A percentile compares a stretch with the other conserved stretches of the same genome.
Evolutionary conservation across 1,140 invertebrate genomes (phyloP).

Genomic region (Leucophenga varia): DNA sequence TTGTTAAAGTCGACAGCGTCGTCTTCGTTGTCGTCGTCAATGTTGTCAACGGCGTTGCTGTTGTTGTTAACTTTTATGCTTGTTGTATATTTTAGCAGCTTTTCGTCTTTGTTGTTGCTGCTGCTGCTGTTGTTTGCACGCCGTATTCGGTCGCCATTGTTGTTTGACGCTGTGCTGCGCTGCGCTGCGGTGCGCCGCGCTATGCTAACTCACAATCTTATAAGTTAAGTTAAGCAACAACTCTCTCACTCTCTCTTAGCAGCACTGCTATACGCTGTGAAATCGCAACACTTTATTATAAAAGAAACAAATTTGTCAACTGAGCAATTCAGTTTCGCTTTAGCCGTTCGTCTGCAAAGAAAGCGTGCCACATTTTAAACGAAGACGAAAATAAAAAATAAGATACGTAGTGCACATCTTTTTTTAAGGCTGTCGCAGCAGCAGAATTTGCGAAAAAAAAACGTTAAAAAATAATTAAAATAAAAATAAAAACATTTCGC

Average conservation of each 20-base stretch:
- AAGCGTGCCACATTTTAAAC: no score
- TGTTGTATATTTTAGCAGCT: not conserved
- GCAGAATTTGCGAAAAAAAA: no score
- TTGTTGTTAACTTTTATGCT: not conserved
- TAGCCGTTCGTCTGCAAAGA: conserved; percentile 26
- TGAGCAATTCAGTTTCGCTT: conserved; percentile 46
- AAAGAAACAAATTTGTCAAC: conserved; percentile 49
- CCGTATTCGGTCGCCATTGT: conserved; percentile 7
- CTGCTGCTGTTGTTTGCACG: conserved; percentile 9
- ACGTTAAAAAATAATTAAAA: no score
- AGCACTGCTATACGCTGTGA: no score
- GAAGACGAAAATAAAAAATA: no score
- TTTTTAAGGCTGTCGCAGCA: not conserved
- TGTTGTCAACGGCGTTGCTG: no score
- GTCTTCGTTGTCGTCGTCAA: conserved; percentile 9
- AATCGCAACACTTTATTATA: conserved; percentile 21
- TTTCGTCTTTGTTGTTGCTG: conserved; percentile 14
- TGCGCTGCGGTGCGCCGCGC: no score
- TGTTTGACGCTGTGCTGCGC: conserved; percentile 20
- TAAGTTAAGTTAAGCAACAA: no score
- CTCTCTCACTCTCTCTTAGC: no score
- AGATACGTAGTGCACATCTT: no score
- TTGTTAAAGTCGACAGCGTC: conserved; percentile 10
- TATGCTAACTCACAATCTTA: no score
- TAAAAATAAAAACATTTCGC: not conserved